Base-by-base conservation (phyloP, 2,797 vertebrate species). In the Fratercula arctica region DNA sequence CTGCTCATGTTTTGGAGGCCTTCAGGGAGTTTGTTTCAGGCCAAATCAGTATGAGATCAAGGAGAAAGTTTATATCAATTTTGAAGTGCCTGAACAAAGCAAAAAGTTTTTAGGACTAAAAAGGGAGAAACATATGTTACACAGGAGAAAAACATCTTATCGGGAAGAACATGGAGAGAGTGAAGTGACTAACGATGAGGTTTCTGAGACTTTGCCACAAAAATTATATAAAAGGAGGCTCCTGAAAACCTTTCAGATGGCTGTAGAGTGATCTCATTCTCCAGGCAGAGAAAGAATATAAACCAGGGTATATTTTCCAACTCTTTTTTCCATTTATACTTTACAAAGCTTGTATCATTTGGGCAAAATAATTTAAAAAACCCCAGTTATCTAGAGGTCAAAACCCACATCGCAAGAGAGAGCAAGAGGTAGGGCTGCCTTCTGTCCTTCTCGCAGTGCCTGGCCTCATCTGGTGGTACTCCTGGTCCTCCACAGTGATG, bases 101-200 rank as follows among this genome's bases (percentile, higher is more conserved):
- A 93, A 88, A 95, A 96, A 75, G 33, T 56, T 93, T 83, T 93
- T 87, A 95, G 96, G 82, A 97, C 95, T 95, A 92, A 96, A 97
- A 97, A 93, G 91, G 80, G 91, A 95, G 94, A 96, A 95, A 94
- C 76, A 72, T 96, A 93, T 92, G 93, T 96, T 89, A 80, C 91
- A 91, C 87, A 96, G 84, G 97, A 96, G 93, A 97, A 96, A 97
- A 97, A 95, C 94, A 76, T 95, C 89, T 97, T 97, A 95, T 85
- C 92, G 73, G 96, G 83, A 92, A 96, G 96, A 96, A 85, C 79
- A 81, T 64, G 92, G 97, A 96, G 93, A 95, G 92, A 96, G 80
- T 11, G 86, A 96, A 95, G 94, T 92, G 94, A 96, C 88, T 90
- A 86, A 96, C 9, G 24, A 88, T 94, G 93, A 94, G 72, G 89